Percentiles rank a stretch among this genome's conserved stretches.
These are phyloP conservation scores for Steatornis caripensis DNA, from an alignment of 2,113 vertebrate genomes.

Conservation along the genomic window DNA sequence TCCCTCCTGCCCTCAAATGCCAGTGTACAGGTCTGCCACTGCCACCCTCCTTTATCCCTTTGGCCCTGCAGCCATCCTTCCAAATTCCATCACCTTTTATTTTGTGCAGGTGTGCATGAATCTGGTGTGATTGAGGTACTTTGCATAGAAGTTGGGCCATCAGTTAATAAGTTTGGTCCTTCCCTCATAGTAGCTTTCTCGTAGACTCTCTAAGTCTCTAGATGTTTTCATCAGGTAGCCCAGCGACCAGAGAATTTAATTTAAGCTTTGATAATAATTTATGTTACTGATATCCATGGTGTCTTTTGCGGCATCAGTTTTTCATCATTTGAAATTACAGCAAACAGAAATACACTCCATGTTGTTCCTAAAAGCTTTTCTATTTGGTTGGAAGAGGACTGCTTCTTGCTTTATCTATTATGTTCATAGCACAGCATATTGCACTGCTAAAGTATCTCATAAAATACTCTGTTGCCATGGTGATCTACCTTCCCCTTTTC, in stretches of 20 bases:
- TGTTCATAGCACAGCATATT: not conserved
- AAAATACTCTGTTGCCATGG: slow-evolving; percentile 16
- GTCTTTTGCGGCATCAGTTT: not conserved
- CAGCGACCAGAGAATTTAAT: not conserved
- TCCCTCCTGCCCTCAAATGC: not conserved
- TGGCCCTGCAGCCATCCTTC: not conserved
- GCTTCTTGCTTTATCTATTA: not conserved
- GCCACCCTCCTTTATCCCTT: not conserved
- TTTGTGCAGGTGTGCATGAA: not conserved
- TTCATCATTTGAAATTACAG: not conserved
- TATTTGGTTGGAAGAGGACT: not conserved
- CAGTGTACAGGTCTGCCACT: rapidly evolving
- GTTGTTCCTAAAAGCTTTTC: not conserved
- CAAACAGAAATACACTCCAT: not conserved
- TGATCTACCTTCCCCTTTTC: not conserved
- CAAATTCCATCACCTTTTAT: rapidly evolving
- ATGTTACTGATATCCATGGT: rapidly evolving
- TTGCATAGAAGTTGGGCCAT: not conserved
- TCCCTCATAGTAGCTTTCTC: not conserved
- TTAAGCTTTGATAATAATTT: not conserved
- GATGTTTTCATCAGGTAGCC: not conserved
- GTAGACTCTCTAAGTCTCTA: not conserved
- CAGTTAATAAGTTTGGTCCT: not conserved
- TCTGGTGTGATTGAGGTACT: not conserved
- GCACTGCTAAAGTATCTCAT: not conserved